phyloP scores from a whole-genome alignment of 1,140 invertebrate species.

The Anadara kagoshimensis region DNA sequence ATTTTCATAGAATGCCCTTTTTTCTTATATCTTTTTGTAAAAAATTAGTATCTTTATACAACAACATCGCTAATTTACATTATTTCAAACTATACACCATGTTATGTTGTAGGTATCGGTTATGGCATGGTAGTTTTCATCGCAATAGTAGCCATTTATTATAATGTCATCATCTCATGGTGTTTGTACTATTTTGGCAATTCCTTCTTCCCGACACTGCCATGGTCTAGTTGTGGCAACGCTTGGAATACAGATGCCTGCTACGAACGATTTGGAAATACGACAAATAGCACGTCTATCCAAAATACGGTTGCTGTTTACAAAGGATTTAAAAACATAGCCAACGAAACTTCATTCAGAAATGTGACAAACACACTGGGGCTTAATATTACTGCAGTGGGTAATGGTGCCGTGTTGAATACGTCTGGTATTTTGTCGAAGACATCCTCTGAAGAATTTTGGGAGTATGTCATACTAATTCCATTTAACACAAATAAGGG shows the following conservation, averaged over 20 bases:
- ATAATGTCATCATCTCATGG: slow-evolving; percentile 86
- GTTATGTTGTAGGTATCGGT: slow-evolving; percentile 12
- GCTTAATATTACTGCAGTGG: too few relatives aligned
- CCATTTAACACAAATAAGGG: background rate
- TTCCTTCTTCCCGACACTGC: slow-evolving; percentile 78
- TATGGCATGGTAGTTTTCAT: slow-evolving; percentile 27
- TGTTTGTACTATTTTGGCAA: slow-evolving; percentile 89
- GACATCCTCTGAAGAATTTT: slow-evolving; percentile 23
- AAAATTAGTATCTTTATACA: too few relatives aligned
- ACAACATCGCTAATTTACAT: too few relatives aligned
- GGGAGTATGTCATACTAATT: slow-evolving; percentile 17
- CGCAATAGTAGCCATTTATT: slow-evolving; percentile 16
- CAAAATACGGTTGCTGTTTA: background rate
- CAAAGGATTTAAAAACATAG: background rate
- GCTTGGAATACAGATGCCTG: slow-evolving; percentile 82
- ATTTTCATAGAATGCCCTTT: too few relatives aligned
- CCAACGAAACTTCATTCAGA: background rate
- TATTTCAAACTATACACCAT: too few relatives aligned
- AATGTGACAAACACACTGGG: background rate
- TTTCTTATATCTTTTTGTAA: too few relatives aligned
- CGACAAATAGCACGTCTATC: background rate
- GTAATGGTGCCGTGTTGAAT: background rate
- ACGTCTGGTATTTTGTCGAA: background rate
- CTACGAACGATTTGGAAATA: background rate
- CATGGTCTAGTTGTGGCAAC: slow-evolving; percentile 93